Evolutionary conservation across 2,113 vertebrate genomes (phyloP).

Genomic region (Eonycteris spelaea): DNA sequence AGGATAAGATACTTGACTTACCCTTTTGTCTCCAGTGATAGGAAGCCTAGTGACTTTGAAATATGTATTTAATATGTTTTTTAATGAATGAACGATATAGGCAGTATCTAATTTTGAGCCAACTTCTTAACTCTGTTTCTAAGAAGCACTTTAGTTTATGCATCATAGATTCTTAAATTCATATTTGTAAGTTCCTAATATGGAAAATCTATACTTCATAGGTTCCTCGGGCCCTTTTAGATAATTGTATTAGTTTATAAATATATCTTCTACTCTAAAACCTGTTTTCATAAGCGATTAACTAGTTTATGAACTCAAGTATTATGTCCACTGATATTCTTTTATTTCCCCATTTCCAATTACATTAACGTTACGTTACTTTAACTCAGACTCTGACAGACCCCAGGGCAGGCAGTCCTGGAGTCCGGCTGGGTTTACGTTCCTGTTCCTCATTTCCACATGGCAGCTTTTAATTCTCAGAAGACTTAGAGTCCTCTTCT

Average conservation of each 20-base stretch:
- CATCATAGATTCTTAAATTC: not conserved
- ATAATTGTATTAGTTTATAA: not conserved
- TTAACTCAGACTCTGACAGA: not conserved
- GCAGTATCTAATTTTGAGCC: not conserved
- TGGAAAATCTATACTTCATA: not conserved
- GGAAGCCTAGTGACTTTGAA: not conserved
- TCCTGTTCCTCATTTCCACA: not conserved
- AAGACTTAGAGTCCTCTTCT: not conserved
- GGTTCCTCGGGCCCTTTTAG: not conserved
- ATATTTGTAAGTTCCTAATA: not conserved
- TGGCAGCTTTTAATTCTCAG: not conserved
- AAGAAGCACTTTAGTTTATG: slow-evolving; percentile 18
- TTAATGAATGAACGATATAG: not conserved
- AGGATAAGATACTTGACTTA: not conserved
- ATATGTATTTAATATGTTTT: not conserved
- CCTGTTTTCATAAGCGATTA: not conserved
- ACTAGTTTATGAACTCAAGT: not conserved
- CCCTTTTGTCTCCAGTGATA: not conserved
- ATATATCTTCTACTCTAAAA: not conserved
- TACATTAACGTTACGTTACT: not conserved
- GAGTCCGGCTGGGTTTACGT: rapidly evolving
- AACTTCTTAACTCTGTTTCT: not conserved
- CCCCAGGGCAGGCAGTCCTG: not conserved
- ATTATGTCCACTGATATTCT: not conserved
- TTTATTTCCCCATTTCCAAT: not conserved